These are phyloP conservation scores for Plectus sambesii DNA, from an alignment of 1,140 invertebrate species.

Conservation along the genomic window DNA sequence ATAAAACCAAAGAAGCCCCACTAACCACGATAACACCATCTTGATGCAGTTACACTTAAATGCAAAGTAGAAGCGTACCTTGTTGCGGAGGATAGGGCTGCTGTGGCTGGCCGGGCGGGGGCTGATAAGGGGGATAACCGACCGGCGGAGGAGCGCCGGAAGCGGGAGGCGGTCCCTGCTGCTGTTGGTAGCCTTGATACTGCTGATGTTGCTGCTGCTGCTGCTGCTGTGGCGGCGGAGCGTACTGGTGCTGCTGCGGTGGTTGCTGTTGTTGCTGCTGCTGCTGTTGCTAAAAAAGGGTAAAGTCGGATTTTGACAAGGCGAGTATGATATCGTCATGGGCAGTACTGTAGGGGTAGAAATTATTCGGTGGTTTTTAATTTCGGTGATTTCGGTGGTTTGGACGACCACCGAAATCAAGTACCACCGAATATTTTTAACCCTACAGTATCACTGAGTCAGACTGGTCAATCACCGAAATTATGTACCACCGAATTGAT, in stretches of 20 bases:
- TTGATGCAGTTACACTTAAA: no score
- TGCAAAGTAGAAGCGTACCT: slow-evolving; percentile 3
- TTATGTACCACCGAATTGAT: no score
- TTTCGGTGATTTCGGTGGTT: no score
- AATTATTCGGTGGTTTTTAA: slow-evolving; percentile 11
- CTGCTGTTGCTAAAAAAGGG: slow-evolving; percentile 13
- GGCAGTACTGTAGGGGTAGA: slow-evolving; percentile 12
- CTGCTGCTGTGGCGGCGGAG: slow-evolving; percentile 7
- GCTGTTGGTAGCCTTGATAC: slow-evolving; percentile 4
- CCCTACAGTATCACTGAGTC: no score
- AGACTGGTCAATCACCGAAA: no score
- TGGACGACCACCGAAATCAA: no score
- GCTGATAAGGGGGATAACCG: slow-evolving; percentile 15
- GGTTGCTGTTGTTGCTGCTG: slow-evolving; percentile 20
- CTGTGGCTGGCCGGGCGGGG: slow-evolving; percentile 1
- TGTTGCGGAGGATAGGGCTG: slow-evolving; percentile 5
- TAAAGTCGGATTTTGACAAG: no score
- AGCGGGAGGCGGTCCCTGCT: slow-evolving; percentile 1
- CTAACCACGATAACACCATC: no score
- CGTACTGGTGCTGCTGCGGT: slow-evolving; percentile 4
- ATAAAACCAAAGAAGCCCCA: no score
- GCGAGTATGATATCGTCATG: no score
- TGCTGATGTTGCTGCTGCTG: slow-evolving; percentile 7
- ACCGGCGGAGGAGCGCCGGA: not conserved
- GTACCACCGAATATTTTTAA: no score